Evolutionary conservation across 2,113 vertebrate genomes (phyloP).

Genomic region (Saguinus midas): DNA sequence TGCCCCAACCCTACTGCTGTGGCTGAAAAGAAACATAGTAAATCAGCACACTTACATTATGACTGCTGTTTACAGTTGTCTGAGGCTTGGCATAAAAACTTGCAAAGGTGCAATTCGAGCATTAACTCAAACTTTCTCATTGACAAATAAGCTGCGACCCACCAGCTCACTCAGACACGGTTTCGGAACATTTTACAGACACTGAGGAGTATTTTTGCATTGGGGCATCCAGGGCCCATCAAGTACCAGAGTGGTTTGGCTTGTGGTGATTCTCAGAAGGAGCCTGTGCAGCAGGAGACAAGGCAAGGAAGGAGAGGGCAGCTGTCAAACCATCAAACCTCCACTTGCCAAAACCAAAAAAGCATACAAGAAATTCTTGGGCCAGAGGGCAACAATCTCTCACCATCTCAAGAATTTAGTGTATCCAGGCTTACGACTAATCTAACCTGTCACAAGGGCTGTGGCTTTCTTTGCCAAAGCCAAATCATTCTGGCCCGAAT

Average conservation of each 20-base stretch:
- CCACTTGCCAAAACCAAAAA: not conserved
- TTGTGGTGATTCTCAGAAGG: not conserved
- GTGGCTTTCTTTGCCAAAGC: slow-evolving; percentile 19
- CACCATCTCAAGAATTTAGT: slow-evolving; percentile 39
- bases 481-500: slow-evolving; percentile 52
- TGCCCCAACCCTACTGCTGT: not conserved
- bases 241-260: not conserved
- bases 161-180: not conserved
- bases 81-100: not conserved
- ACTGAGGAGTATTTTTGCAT: not conserved
- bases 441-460: slow-evolving; percentile 56
- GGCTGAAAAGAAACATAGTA: not conserved
- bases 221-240: not conserved
- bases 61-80: not conserved
- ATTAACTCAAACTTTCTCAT: slow-evolving; percentile 4
- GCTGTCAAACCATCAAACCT: not conserved
- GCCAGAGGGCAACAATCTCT: not conserved
- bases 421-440: slow-evolving; percentile 38
- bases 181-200: not conserved
- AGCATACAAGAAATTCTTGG: not conserved
- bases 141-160: not conserved
- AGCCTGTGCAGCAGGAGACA: not conserved
- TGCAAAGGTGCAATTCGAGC: not conserved
- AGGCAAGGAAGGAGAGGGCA: not conserved
- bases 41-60: not conserved